A percentile compares a stretch with the other conserved stretches of the same genome.
phyloP scores from a whole-genome alignment of 2,797 vertebrate genomes.

The Myoxocephalus aenaeus region DNA sequence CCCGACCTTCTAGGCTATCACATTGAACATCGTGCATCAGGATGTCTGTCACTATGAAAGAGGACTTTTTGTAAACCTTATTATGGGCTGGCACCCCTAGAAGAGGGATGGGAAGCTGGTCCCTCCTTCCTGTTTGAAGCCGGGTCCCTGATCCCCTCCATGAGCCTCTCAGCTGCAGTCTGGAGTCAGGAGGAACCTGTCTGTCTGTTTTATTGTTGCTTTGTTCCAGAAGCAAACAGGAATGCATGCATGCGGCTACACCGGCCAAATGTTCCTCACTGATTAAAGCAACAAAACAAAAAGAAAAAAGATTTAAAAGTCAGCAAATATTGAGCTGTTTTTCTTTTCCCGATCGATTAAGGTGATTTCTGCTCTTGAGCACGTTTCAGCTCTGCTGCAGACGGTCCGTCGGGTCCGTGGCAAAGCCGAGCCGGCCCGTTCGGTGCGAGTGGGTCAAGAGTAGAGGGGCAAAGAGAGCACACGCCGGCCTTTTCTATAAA shows the following conservation, averaged over 20 bases:
- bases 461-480: not conserved
- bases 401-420: not conserved
- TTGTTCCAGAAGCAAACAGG: not conserved
- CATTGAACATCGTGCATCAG: too few species aligned
- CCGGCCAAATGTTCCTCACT: not conserved
- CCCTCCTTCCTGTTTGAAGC: not conserved
- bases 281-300: not conserved
- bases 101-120: not conserved
- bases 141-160: not conserved
- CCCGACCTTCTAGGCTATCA: too few species aligned
- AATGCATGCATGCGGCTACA: not conserved
- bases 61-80: not conserved
- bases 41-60: not conserved
- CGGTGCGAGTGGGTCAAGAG: not conserved
- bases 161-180: not conserved
- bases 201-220: not conserved
- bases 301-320: not conserved
- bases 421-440: not conserved
- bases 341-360: not conserved
- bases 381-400: not conserved
- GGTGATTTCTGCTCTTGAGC: not conserved
- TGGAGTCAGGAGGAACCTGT: not conserved
- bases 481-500: not conserved
- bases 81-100: not conserved
- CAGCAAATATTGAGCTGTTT: not conserved